Evolutionary conservation across 1,140 invertebrate genomes (phyloP), one percentile per base, ranked within the genome.

Genomic region (Plodia interpunctella): DNA sequence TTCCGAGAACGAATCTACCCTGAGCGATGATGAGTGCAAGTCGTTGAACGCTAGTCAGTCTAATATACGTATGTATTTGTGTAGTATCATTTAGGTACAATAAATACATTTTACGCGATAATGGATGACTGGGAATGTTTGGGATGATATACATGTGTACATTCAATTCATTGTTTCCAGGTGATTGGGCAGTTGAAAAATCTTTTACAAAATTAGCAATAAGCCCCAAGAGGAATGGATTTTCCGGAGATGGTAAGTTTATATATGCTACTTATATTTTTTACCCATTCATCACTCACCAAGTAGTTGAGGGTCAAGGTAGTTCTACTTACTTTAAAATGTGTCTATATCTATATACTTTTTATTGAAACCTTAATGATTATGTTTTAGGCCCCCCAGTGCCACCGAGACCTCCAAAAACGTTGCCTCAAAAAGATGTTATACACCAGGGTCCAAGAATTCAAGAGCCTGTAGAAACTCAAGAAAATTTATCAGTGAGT

Each of bases 371-470:
- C 1, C 2, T 5, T 11, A n/a, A 56, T 28, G 66, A 17, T 51
- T 60, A 57, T 67, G 35, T 75, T 71, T 35, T 55, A 90, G 87
- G 85, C 8, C 83, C 84, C 5, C 83, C 83, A 0, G 92, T 93
- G 11, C 94, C 94, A 8, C 94, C 95, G 2, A 90, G 94, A 63
- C 94, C 94, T n/a, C 95, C 95, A 0, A 96, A 95, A 86, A 94
- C 94, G 5, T 87, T 55, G 63, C 66, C 6, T 62, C 72, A 64
- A 72, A 80, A 57, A 55, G 78, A 79, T 59, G 21, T 57, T 2
- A 49, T 57, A 15, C 66, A 72, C 30, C 70, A 76, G 8, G 70
- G 72, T 9, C 70, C 68, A 5, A 84, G 71, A 65, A 30, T 74
- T 5, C 62, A 68, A 38, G 78, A 80, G 58, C 75, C 91, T 72